Conservation (phyloP, 2,113 vertebrate species). For the Mastomys coucha region DNA sequence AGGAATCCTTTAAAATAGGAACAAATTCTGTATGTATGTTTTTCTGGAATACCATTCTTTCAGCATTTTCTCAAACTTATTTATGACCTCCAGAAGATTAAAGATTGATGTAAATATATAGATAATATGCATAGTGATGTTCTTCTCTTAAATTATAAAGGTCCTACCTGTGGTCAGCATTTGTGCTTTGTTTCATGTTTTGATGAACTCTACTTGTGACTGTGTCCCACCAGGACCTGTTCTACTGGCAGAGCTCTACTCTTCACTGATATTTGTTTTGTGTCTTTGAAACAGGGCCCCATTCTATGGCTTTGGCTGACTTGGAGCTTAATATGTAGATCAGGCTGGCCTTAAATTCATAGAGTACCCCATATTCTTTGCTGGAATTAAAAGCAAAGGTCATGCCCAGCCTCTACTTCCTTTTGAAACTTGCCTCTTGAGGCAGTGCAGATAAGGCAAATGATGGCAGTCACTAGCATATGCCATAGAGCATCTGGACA, state of each 20-base stretch:
- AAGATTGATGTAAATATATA: not conserved
- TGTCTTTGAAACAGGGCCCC: not conserved
- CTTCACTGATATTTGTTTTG: not conserved
- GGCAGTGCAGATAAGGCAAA: not conserved
- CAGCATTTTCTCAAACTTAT: conserved; percentile 47
- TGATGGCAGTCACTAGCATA: not conserved
- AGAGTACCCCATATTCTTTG: not conserved
- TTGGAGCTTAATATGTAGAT: not conserved
- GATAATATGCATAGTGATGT: conserved; percentile 46
- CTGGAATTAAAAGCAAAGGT: not conserved
- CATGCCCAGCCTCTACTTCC: not conserved
- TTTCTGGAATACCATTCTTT: conserved; percentile 55
- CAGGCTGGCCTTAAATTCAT: not conserved
- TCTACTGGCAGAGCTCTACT: not conserved
- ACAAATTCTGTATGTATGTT: conserved; percentile 49
- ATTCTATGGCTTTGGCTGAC: not conserved
- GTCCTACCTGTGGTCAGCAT: not conserved
- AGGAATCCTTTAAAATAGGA: not conserved
- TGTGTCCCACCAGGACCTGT: conserved; percentile 33
- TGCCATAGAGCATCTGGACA: not conserved
- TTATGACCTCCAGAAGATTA: not conserved
- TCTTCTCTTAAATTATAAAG: conserved; percentile 23
- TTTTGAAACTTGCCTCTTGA: conserved; percentile 10
- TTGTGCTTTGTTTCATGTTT: not conserved
- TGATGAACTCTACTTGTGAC: conserved; percentile 5